Percentiles rank a stretch among this genome's conserved stretches.
phyloP scores from a whole-genome alignment of 1,140 invertebrate species.

The Drosophila rufa region DNA sequence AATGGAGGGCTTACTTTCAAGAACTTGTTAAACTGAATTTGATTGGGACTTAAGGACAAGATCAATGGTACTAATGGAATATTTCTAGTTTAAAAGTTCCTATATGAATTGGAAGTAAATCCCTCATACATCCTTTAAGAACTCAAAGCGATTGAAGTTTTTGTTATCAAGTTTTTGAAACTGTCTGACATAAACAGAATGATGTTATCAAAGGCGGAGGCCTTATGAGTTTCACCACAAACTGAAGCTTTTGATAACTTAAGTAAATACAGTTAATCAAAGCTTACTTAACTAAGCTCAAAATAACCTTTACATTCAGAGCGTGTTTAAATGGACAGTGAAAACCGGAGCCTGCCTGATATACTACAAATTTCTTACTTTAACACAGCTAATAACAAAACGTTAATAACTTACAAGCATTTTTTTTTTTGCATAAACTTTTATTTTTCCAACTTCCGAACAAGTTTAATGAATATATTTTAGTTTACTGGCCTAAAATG shows the following conservation, averaged over 20 bases:
- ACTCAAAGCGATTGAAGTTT: conserved; percentile 26
- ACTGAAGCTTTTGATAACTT: conserved; percentile 14
- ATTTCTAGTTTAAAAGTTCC: conserved; percentile 19
- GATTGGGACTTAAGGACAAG: conserved; percentile 22
- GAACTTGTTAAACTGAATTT: conserved; percentile 33
- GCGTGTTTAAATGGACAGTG: no score
- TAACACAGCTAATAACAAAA: neutral
- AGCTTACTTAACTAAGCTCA: conserved; percentile 14
- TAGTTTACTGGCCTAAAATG: no score
- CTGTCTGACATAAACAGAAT: conserved; percentile 20
- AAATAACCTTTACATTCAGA: neutral
- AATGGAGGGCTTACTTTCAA: conserved; percentile 25
- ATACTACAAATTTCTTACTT: neutral
- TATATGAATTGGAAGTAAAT: conserved; percentile 25
- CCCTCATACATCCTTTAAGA: conserved; percentile 35
- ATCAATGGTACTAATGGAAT: conserved; percentile 42
- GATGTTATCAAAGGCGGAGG: conserved; percentile 30
- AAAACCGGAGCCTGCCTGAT: no score
- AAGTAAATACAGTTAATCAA: conserved; percentile 15
- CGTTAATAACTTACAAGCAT: no score
- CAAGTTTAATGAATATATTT: no score
- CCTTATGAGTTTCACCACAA: conserved; percentile 9
- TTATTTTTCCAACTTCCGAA: no score
- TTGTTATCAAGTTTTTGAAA: conserved; percentile 21
- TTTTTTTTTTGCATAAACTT: no score